Evolutionary conservation across 2,113 vertebrate species (phyloP), one percentile per base, ranked within the genome.

Genomic region (Tyrannus savana): DNA sequence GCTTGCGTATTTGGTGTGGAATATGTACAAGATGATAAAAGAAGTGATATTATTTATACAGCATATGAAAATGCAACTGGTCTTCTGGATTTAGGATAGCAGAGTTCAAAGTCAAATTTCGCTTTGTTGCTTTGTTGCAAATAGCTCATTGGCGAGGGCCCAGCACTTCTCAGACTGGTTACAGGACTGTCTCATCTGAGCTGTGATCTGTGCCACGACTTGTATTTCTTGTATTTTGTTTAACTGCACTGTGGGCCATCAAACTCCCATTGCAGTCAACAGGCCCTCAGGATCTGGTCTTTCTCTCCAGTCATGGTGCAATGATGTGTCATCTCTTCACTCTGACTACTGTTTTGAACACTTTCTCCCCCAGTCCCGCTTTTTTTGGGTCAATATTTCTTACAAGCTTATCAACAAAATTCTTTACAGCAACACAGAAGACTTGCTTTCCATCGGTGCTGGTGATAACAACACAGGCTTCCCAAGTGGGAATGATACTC

Each of bases 71-170:
- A 76, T 31, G 37, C 46, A 69, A 19, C 63, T 60, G 25, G 58
- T 81, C 53, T 55, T 76, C 80, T 84, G 81, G 52, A 91, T 83
- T 55, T 12, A 50, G 84, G 53, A 84, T 64, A 89, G 58, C 58
- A 62, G 1, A 93, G 75, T 76, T 96, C 72, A 84, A 95, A 95
- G 84, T 75, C 44, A 89, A 33, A 55, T 68, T 89, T 69, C 62
- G 35, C 94, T 95, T 94, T 95, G 84, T 93, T 95, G 81, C 62
- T 42, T 44, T 50, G 78, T 67, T 90, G 82, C 66, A 93, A 94
- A 87, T 6, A 21, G 63, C 47, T 82, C 6, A 3, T 3, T 96
- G 96, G 89, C 33, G 1, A 35, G 52, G 75, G 39, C 68, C 87
- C 92, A 86, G 93, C 47, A 19, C 87, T 71, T 37, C 95, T 93